These are phyloP conservation scores for Enteromius treurensis DNA, from an alignment of 2,797 vertebrate genomes.

Conservation along the genomic window DNA sequence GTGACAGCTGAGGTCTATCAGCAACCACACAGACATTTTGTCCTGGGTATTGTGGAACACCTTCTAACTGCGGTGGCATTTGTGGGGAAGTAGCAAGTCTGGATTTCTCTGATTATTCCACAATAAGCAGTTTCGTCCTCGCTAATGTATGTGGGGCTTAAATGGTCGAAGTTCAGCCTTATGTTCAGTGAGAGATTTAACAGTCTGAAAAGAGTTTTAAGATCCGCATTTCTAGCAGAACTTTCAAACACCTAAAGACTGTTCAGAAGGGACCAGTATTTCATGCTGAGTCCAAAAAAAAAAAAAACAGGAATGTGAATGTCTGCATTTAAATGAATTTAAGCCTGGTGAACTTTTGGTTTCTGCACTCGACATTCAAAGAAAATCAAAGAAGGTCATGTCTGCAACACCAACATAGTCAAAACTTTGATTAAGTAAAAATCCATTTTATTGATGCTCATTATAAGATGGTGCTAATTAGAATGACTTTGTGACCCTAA, in stretches of 20 bases:
- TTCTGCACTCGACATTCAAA: constrained; percentile 36
- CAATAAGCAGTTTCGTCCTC: constrained; percentile 36
- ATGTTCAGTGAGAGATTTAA: constrained; percentile 48
- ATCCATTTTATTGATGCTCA: constrained; percentile 37
- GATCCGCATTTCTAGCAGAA: constrained; percentile 18
- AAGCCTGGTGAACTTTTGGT: constrained; percentile 2
- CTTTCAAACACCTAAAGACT: constrained; percentile 40
- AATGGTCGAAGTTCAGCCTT: constrained; percentile 49
- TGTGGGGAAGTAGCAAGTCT: constrained; percentile 9
- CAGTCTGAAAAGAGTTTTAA: constrained; percentile 36
- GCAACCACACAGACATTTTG: constrained; percentile 26
- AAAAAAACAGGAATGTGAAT: constrained; percentile 14
- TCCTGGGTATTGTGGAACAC: constrained; percentile 37
- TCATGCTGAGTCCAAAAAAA: constrained; percentile 52
- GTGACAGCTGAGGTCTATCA: constrained; percentile 35
- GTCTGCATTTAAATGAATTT: constrained; percentile 43
- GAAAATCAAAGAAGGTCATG: constrained; percentile 56
- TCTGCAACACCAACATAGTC: constrained; percentile 1
- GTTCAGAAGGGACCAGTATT: constrained; percentile 34
- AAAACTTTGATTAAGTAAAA: constrained; percentile 34
- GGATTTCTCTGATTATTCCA: constrained; percentile 36
- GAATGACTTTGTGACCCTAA: constrained; percentile 40
- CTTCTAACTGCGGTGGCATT: constrained; percentile 12
- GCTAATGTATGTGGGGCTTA: constrained; percentile 28
- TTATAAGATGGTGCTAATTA: constrained; percentile 42